phyloP scores from a whole-genome alignment of 2,113 vertebrate species.

The Marcusenius ussheri region DNA sequence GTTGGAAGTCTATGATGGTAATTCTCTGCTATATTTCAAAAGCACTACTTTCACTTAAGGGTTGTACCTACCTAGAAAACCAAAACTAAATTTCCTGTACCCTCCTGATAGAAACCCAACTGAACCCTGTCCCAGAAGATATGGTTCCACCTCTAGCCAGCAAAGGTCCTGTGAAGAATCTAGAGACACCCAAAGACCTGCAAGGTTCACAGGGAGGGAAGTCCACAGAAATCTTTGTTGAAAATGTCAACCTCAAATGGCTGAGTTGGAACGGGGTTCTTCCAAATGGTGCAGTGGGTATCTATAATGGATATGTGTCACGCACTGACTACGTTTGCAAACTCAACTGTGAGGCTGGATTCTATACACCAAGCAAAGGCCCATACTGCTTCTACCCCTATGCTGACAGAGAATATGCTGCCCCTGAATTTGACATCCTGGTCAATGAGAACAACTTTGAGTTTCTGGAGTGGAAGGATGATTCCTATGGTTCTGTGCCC shows the following conservation, averaged over 20 bases:
- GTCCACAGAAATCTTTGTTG: constrained; percentile 42
- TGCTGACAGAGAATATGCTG: constrained; percentile 49
- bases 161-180: constrained; percentile 10
- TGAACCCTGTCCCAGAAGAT: constrained; percentile 50
- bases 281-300: constrained; percentile 49
- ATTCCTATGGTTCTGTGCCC: constrained; percentile 52
- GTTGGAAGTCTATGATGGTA: not conserved
- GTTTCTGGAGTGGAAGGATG: constrained; percentile 57
- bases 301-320: constrained; percentile 59
- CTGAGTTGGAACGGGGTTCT: constrained; percentile 43
- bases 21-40: too few species aligned
- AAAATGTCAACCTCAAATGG: constrained; percentile 62
- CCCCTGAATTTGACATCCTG: constrained; percentile 53
- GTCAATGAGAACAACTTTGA: constrained; percentile 63
- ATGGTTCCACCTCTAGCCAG: constrained; percentile 32
- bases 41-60: not conserved
- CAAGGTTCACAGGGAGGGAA: constrained; percentile 30
- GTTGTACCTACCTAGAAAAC: not conserved
- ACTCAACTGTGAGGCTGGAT: constrained; percentile 56
- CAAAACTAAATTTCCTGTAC: not conserved
- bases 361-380: constrained; percentile 55
- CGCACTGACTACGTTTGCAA: constrained; percentile 61
- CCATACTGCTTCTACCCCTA: constrained; percentile 61
- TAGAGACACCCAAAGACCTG: constrained; percentile 38
- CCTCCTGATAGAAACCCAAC: constrained; percentile 35